Conservation (phyloP, 1,140 invertebrate species). For the Acromyrmex echinatior region DNA sequence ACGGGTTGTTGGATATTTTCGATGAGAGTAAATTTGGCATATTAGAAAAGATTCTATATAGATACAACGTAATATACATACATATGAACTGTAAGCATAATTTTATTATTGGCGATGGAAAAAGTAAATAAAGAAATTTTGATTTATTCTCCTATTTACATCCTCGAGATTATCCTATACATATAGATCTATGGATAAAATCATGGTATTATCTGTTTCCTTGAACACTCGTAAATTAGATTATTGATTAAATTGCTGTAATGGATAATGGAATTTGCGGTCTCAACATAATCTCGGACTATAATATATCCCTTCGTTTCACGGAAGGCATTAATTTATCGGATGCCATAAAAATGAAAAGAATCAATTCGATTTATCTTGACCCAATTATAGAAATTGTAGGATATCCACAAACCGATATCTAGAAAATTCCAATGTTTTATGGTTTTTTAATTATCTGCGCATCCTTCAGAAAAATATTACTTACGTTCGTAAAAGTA, state of each 20-base stretch:
- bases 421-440: background rate
- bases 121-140: constrained; percentile 39
- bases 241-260: constrained; percentile 59
- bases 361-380: constrained; percentile 40
- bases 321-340: background rate
- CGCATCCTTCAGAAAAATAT: background rate
- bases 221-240: constrained; percentile 57
- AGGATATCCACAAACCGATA: background rate
- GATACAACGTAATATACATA: background rate
- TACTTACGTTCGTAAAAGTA: background rate
- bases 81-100: constrained; percentile 16
- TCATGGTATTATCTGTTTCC: constrained; percentile 37
- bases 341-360: constrained; percentile 4
- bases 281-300: constrained; percentile 43
- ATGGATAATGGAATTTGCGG: constrained; percentile 53
- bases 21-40: background rate
- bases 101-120: constrained; percentile 19
- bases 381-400: constrained; percentile 37
- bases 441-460: constrained; percentile 15
- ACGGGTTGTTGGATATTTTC: background rate
- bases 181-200: constrained; percentile 21
- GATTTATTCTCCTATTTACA: constrained; percentile 17
- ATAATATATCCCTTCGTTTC: constrained; percentile 32
- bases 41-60: background rate
- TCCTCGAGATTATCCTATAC: background rate